A percentile compares a stretch with the other conserved stretches of the same genome.
These are phyloP conservation scores for Rhizomys pruinosus DNA, from an alignment of 2,113 vertebrate genomes.

Conservation along the genomic window DNA sequence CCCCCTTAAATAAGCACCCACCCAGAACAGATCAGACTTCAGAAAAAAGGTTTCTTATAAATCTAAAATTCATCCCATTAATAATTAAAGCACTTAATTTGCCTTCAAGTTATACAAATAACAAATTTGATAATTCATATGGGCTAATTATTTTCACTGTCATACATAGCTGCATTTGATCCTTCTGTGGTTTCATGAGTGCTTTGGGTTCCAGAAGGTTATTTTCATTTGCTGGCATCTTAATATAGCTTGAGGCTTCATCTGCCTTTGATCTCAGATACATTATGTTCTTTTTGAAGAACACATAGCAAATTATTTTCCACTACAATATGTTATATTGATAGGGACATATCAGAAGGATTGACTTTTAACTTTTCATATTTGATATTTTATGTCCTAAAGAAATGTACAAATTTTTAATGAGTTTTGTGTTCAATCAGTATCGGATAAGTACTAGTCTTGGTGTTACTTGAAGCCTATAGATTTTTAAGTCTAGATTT, in stretches of 20 bases:
- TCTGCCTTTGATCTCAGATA: conserved; percentile 37
- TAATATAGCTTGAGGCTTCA: not conserved
- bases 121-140: conserved; percentile 11
- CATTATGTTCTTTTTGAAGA: conserved; percentile 43
- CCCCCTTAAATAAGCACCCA: not conserved
- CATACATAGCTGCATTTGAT: not conserved
- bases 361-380: conserved; percentile 25
- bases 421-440: conserved; percentile 23
- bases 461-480: not conserved
- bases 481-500: conserved; percentile 23
- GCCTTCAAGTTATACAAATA: not conserved
- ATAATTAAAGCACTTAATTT: not conserved
- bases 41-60: not conserved
- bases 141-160: conserved; percentile 8
- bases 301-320: conserved; percentile 4
- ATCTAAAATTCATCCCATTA: not conserved
- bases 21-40: not conserved
- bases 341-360: not conserved
- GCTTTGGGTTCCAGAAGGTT: conserved; percentile 29
- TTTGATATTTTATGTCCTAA: conserved; percentile 31
- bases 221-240: conserved; percentile 9
- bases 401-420: conserved; percentile 17
- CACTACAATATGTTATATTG: not conserved
- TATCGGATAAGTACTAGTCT: not conserved
- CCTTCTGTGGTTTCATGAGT: not conserved